phyloP scores from a whole-genome alignment of 2,888 invertebrate species.

The Sphaeridia pumilis region DNA sequence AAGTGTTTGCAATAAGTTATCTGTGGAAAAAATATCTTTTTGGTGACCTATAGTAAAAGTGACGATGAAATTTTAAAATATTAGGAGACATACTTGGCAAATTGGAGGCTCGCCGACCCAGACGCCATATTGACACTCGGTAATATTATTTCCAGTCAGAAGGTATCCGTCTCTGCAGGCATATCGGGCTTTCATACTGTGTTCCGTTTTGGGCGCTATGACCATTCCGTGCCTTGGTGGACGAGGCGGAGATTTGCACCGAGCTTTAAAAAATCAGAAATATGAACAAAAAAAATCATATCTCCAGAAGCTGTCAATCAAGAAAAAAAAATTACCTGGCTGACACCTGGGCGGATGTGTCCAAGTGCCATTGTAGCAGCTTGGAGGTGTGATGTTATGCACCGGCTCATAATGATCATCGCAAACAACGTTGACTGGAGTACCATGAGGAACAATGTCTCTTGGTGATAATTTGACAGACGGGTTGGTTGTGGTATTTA shows the following conservation, averaged over 20 bases:
- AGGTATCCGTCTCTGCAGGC: constrained; percentile 86
- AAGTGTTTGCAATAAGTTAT: constrained; percentile 76
- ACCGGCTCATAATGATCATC: constrained; percentile 57
- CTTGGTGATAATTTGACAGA: constrained; percentile 25
- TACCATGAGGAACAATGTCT: constrained; percentile 54
- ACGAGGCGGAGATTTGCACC: constrained; percentile 70
- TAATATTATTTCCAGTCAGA: constrained; percentile 63
- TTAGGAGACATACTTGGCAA: constrained; percentile 45
- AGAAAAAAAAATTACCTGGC: constrained; percentile 57
- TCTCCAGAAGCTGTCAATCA: too few relatives aligned
- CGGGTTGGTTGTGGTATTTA: constrained; percentile 5
- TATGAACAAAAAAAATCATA: too few relatives aligned
- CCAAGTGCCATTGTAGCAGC: constrained; percentile 94
- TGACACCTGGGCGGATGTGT: constrained; percentile 75
- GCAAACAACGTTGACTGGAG: constrained; percentile 62
- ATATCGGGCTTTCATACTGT: constrained; percentile 88
- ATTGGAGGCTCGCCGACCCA: constrained; percentile 84
- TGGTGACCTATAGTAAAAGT: neutral
- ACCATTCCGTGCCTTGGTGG: constrained; percentile 88
- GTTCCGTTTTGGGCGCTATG: constrained; percentile 92
- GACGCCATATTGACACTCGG: constrained; percentile 82
- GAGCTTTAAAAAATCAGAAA: too few relatives aligned
- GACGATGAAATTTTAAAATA: too few relatives aligned
- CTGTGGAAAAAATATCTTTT: neutral
- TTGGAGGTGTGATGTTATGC: constrained; percentile 54